Evolutionary conservation across 2,797 vertebrate species (phyloP), one percentile per base, ranked within the genome.

Genomic region (Monodelphis domestica): DNA sequence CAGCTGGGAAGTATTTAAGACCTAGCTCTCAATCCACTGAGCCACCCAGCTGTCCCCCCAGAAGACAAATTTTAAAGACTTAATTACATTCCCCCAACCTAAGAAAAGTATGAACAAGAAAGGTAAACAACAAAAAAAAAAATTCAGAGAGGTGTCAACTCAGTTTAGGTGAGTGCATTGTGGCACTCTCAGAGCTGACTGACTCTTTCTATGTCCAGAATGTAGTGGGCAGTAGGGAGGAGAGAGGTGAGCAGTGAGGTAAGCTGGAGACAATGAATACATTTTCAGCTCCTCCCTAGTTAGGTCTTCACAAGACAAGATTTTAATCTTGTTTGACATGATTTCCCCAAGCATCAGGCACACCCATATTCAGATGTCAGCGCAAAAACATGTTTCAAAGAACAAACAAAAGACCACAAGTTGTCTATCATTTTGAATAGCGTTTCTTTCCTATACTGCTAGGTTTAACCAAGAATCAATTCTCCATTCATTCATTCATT

Each of bases 71-170:
- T 53, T 93, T 54, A 70, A 90, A 93, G 12, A 88, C 0, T 87
- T 91, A 91, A 51, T 12, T 52, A 29, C 29, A 90, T 90, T 33
- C 14, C 92, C 63, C 24, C 94, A 93, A 45, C 1, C 29, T 33
- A 94, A 91, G 51, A n/a, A 89, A 92, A 38, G 94, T 59, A 26
- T 45, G n/a, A 93, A 89, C 7, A 94, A 94, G 38, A 94, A 93
- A 90, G 24, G 33, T 26, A 92, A 84, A n/a, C n/a, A 84, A n/a
- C n/a, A n/a, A n/a, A n/a, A n/a, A n/a, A n/a, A n/a, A 54, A 94
- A 53, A 55, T 92, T 0, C 11, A 90, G 30, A 63, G 38, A 0
- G 30, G 21, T 78, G 70, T 45, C 54, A 92, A 88, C 14, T 90
- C 78, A 29, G 24, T 84, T 93, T 91, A n/a, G 30, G 51, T 12